Evolutionary conservation across 2,797 vertebrate species (phyloP).

Genomic region (Ptychadena robeensis): DNA sequence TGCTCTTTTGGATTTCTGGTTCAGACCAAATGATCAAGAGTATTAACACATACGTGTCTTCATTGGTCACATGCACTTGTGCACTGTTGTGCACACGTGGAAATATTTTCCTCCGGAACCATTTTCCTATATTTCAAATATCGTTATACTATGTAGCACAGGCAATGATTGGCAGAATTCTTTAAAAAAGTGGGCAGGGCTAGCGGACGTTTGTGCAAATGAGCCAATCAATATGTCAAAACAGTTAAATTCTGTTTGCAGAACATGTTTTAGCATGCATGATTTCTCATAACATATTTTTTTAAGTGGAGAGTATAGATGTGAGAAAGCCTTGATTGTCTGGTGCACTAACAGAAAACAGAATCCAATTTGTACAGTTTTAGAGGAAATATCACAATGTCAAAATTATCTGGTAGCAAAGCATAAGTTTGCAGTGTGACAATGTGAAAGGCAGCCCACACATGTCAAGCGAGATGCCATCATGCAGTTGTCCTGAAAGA

Average conservation of each 20-base stretch:
- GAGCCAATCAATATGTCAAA: neutral
- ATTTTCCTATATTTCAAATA: neutral
- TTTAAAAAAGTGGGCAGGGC: neutral
- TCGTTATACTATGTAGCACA: neutral
- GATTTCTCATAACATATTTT: neutral
- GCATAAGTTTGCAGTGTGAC: slow-evolving; percentile 11
- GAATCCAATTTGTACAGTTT: slow-evolving; percentile 25
- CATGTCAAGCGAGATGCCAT: slow-evolving; percentile 16
- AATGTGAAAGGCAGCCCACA: slow-evolving; percentile 17
- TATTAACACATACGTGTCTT: neutral
- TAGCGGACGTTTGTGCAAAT: neutral
- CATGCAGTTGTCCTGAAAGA: neutral
- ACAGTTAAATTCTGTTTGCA: neutral
- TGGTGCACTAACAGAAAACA: neutral
- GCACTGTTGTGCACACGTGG: no score
- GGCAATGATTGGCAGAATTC: neutral
- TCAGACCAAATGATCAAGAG: no score
- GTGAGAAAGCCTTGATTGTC: neutral
- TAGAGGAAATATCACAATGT: slow-evolving; percentile 1
- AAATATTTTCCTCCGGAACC: no score
- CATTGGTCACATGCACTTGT: no score
- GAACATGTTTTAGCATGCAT: neutral
- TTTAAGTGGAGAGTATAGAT: neutral
- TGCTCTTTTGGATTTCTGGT: no score
- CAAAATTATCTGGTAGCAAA: slow-evolving; percentile 25